phyloP scores from a whole-genome alignment of 2,113 vertebrate species.

The Anoura caudifer region DNA sequence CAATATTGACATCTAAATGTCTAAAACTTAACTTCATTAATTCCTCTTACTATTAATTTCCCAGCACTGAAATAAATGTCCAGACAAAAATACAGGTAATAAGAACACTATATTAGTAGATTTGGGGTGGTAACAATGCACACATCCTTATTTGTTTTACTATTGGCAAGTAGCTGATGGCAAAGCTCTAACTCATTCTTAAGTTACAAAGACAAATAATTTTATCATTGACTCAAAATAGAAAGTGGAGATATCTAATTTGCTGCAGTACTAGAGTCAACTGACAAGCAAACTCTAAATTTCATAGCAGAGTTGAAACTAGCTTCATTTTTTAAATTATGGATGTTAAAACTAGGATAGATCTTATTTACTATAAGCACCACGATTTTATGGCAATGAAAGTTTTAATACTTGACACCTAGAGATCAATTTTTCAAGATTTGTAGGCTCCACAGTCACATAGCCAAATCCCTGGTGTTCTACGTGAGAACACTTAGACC shows the following conservation, averaged over 20 bases:
- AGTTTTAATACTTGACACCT: background rate
- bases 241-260: background rate
- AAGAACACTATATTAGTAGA: background rate
- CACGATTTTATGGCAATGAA: background rate
- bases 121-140: background rate
- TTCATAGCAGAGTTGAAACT: background rate
- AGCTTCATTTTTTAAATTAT: background rate
- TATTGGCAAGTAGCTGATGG: background rate
- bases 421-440: constrained; percentile 25
- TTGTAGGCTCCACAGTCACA: background rate
- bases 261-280: background rate
- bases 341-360: background rate
- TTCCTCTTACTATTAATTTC: background rate
- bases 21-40: constrained; percentile 14
- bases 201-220: constrained; percentile 35
- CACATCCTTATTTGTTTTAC: background rate
- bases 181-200: constrained; percentile 37
- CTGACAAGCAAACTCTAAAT: background rate
- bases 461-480: background rate
- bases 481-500: background rate
- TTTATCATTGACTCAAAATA: constrained; percentile 16
- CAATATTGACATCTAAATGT: background rate
- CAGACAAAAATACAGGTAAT: background rate
- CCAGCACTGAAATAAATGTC: background rate
- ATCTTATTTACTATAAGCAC: background rate